Evolutionary conservation across 2,888 invertebrate genomes (phyloP).

Genomic region (Leptura quadrifasciata): DNA sequence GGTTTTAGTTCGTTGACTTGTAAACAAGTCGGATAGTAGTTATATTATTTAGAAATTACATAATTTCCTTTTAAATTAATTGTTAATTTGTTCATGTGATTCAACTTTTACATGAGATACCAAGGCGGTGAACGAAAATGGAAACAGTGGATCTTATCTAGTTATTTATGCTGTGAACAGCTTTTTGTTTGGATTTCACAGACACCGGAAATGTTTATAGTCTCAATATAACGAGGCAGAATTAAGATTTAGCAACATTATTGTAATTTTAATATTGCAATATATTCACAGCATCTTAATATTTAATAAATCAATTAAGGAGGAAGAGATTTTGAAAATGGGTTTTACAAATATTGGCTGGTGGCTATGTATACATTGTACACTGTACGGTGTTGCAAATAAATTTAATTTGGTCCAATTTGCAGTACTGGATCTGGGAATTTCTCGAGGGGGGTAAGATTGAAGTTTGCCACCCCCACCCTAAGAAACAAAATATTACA

Average conservation of each 20-base stretch:
- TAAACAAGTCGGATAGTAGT: constrained; percentile 17
- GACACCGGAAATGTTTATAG: not conserved
- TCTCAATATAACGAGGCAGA: not conserved
- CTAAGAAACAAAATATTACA: too few relatives aligned
- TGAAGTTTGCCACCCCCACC: too few relatives aligned
- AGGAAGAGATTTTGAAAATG: too few relatives aligned
- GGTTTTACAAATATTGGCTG: too few relatives aligned
- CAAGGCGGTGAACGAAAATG: constrained; percentile 3
- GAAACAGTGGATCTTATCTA: constrained; percentile 18
- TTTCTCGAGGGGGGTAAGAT: too few relatives aligned
- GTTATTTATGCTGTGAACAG: constrained; percentile 23
- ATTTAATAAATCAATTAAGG: too few relatives aligned
- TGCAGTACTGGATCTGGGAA: too few relatives aligned
- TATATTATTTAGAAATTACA: constrained; percentile 37
- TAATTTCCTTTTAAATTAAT: constrained; percentile 34
- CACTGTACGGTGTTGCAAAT: too few relatives aligned
- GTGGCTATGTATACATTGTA: too few relatives aligned
- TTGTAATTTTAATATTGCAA: not conserved
- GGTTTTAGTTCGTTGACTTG: constrained; percentile 37
- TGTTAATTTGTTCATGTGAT: constrained; percentile 38
- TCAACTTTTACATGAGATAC: constrained; percentile 24
- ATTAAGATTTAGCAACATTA: not conserved
- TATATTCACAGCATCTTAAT: too few relatives aligned
- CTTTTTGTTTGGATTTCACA: constrained; percentile 5
- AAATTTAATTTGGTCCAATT: too few relatives aligned